Conservation (phyloP, 2,888 invertebrate genomes). For the Pyrrhia umbra region DNA sequence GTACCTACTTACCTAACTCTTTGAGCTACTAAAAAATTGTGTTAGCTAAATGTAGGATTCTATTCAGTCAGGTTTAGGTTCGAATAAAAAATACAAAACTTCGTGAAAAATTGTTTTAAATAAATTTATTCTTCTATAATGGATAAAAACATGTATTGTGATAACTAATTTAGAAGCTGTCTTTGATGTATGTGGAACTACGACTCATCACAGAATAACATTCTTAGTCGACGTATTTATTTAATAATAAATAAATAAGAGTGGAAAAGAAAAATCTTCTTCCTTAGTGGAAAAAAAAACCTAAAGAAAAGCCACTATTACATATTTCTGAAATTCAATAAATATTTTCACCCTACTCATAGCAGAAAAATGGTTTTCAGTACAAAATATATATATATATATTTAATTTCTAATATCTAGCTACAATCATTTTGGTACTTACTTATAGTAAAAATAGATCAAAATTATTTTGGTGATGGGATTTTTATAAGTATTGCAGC, state of each 20-base stretch:
- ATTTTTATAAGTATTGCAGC: constrained; percentile 9
- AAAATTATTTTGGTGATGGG: constrained; percentile 29
- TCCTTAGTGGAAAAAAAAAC: constrained; percentile 5
- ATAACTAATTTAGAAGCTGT: constrained; percentile 47
- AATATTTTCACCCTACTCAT: neutral
- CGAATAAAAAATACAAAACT: constrained; percentile 34
- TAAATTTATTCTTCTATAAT: constrained; percentile 51
- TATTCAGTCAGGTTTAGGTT: neutral
- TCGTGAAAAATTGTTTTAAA: constrained; percentile 41
- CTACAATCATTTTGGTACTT: constrained; percentile 10
- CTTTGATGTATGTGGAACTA: constrained; percentile 27
- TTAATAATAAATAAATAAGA: constrained; percentile 32
- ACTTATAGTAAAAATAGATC: constrained; percentile 17
- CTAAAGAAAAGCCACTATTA: constrained; percentile 6
- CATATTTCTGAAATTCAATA: constrained; percentile 1
- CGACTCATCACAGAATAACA: constrained; percentile 28
- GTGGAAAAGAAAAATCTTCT: neutral
- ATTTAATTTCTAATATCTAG: constrained; percentile 28
- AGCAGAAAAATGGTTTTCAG: constrained; percentile 8
- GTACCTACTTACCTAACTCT: too few species aligned
- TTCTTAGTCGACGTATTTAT: constrained; percentile 13
- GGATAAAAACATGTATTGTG: constrained; percentile 44
- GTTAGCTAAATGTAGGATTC: neutral
- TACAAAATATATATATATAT: constrained; percentile 36
- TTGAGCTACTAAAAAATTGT: too few species aligned